Conservation (phyloP, 2,888 invertebrate species). For the Synanthedon vespiformis region DNA sequence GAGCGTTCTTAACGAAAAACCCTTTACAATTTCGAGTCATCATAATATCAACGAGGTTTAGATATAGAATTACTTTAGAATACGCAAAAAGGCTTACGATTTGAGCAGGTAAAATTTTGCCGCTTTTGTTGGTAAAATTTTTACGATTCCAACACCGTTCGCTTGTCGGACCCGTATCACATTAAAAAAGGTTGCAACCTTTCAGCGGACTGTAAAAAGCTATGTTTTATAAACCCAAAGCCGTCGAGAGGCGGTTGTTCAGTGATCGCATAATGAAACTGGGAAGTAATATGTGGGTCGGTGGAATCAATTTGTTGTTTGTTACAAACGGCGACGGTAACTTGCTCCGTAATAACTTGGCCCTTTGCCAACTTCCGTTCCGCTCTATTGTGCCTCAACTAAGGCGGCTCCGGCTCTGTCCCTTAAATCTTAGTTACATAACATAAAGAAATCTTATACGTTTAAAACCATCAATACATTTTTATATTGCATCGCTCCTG, state of each 20-base stretch:
- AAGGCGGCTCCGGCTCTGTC: not conserved
- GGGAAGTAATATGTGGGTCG: not conserved
- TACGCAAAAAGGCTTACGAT: too few species aligned
- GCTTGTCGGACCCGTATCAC: not conserved
- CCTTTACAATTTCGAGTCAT: too few species aligned
- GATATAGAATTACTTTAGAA: too few species aligned
- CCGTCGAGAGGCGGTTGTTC: not conserved
- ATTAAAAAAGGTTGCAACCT: not conserved
- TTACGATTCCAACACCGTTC: not conserved
- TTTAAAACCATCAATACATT: too few species aligned
- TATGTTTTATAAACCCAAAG: not conserved
- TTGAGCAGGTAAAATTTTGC: too few species aligned
- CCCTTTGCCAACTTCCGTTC: not conserved
- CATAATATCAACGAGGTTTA: too few species aligned
- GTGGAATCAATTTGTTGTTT: not conserved
- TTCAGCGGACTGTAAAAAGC: not conserved
- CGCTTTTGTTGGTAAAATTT: too few species aligned
- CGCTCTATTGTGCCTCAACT: not conserved
- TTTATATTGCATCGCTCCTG: too few species aligned
- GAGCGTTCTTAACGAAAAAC: too few species aligned
- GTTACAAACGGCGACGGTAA: not conserved
- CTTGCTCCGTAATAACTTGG: not conserved
- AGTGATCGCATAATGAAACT: too few species aligned
- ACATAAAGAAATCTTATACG: too few species aligned
- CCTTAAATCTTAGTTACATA: too few species aligned